Evolutionary conservation across 2,888 invertebrate species (phyloP).

Genomic region (Drepanosiphum platanoidis): DNA sequence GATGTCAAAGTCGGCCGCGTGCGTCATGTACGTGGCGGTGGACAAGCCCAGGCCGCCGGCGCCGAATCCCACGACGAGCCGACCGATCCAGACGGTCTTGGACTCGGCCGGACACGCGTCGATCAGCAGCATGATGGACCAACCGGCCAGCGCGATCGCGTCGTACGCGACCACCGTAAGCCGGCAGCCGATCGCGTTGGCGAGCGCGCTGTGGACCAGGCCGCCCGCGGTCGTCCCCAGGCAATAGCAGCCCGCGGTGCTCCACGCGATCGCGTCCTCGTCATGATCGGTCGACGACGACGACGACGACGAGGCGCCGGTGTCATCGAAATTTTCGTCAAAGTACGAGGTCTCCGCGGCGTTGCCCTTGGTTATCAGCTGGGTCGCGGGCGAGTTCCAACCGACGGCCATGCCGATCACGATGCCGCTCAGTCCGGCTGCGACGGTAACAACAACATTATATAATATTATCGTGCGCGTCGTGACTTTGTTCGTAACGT

Average conservation of each 20-base stretch:
- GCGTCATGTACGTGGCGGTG: slow-evolving; percentile 3
- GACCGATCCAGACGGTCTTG: neutral
- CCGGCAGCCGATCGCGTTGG: neutral
- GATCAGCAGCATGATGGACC: neutral
- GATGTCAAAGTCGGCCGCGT: neutral
- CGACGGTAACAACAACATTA: neutral
- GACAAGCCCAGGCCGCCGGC: slow-evolving; percentile 9
- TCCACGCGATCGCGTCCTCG: neutral
- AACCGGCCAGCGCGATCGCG: neutral
- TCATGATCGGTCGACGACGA: no score
- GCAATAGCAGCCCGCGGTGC: neutral
- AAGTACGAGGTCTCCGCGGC: neutral
- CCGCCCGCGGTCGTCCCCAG: neutral
- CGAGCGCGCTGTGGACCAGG: neutral
- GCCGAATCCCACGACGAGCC: slow-evolving; percentile 3
- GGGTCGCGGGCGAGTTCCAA: slow-evolving; percentile 7
- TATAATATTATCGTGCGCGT: no score
- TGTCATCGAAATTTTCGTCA: neutral
- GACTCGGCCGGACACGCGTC: neutral
- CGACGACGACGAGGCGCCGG: no score
- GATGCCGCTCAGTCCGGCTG: slow-evolving; percentile 31
- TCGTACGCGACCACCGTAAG: slow-evolving; percentile 6
- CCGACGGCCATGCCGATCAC: slow-evolving; percentile 14
- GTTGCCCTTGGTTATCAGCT: neutral
- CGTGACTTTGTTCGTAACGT: no score